phyloP scores from a whole-genome alignment of 2,888 invertebrate genomes.

The Callosobruchus maculatus region DNA sequence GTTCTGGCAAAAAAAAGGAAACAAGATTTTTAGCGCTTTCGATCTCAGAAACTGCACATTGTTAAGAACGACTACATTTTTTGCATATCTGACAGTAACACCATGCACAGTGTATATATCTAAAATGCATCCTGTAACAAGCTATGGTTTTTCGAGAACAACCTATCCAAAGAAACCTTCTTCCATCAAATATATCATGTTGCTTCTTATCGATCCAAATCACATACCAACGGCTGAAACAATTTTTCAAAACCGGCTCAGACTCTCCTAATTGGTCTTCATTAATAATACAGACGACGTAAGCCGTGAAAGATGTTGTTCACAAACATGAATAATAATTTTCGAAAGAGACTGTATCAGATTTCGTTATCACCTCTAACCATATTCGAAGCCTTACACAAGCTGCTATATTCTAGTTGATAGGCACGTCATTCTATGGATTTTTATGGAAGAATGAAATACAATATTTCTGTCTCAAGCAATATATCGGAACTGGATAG shows the following conservation, averaged over 20 bases:
- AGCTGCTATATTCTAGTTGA: not conserved
- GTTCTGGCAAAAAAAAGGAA: too few species aligned
- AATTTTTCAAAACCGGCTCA: not conserved
- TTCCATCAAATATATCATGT: not conserved
- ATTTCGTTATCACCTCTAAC: not conserved
- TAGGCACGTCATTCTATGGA: not conserved
- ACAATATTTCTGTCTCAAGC: too few species aligned
- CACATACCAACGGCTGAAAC: not conserved
- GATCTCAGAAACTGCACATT: too few species aligned
- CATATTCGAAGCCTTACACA: not conserved
- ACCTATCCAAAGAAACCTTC: not conserved
- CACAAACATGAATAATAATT: not conserved
- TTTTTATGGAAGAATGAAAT: too few species aligned
- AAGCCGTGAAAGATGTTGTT: not conserved
- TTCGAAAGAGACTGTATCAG: not conserved
- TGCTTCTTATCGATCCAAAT: not conserved
- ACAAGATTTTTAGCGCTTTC: too few species aligned
- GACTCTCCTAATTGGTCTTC: not conserved
- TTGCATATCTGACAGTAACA: too few species aligned
- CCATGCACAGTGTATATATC: too few species aligned
- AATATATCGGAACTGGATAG: too few species aligned
- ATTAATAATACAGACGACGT: not conserved
- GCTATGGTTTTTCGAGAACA: too few species aligned
- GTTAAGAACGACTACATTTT: too few species aligned
- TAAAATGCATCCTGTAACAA: not conserved